These are phyloP conservation scores for Bellardia pandia DNA, from an alignment of 2,888 invertebrate genomes.

Conservation along the genomic window DNA sequence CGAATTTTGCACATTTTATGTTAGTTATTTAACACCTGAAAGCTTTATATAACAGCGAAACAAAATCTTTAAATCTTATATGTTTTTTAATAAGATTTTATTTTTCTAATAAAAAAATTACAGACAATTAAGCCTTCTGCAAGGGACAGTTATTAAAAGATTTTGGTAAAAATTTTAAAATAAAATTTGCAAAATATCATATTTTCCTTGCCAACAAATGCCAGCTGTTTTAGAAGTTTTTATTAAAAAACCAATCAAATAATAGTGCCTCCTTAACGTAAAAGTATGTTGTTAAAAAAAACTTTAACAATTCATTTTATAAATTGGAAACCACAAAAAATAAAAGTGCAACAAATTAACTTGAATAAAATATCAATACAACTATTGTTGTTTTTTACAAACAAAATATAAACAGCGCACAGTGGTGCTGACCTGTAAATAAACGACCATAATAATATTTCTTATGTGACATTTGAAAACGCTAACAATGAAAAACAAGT, in stretches of 20 bases:
- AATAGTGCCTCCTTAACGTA: background rate
- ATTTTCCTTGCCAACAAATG: conserved; percentile 18
- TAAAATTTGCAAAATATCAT: conserved; percentile 16
- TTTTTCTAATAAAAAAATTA: conserved; percentile 36
- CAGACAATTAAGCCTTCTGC: conserved; percentile 53
- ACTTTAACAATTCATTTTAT: background rate
- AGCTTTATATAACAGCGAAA: conserved; percentile 25
- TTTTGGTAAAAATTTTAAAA: background rate
- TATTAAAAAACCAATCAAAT: conserved; percentile 45
- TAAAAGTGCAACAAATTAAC: conserved; percentile 20
- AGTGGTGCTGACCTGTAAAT: background rate
- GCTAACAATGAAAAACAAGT: too few relatives aligned
- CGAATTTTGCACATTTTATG: conserved; percentile 32
- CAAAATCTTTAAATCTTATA: conserved; percentile 20
- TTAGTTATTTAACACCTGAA: conserved; percentile 50
- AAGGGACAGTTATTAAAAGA: conserved; percentile 64
- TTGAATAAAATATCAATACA: background rate
- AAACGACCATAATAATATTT: too few relatives aligned
- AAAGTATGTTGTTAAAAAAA: background rate
- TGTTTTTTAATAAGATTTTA: conserved; percentile 41
- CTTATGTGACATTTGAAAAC: too few relatives aligned
- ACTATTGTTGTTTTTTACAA: too few relatives aligned
- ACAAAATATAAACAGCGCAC: background rate
- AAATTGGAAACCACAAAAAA: conserved; percentile 6
- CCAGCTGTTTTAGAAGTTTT: conserved; percentile 55